Evolutionary conservation across 1,140 invertebrate species (phyloP).

Genomic region (Plutomurus gul): DNA sequence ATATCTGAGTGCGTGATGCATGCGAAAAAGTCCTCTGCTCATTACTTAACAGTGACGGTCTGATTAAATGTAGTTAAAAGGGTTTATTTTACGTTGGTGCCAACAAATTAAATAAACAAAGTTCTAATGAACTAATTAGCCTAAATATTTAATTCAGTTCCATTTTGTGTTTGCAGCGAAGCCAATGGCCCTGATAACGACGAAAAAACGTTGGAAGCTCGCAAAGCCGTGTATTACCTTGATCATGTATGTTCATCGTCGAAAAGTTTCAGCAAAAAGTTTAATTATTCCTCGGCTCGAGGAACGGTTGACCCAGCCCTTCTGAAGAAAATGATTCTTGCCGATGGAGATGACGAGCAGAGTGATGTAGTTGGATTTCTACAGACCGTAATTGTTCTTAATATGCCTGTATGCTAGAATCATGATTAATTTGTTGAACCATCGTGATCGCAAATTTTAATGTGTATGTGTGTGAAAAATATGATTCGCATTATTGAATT

Average conservation of each 20-base stretch:
- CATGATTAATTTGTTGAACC: too few species aligned
- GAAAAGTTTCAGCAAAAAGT: slow-evolving; percentile 44
- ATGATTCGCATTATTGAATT: too few species aligned
- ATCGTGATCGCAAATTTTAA: too few species aligned
- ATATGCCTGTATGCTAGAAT: neutral
- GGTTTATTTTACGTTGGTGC: too few species aligned
- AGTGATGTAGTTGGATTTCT: slow-evolving; percentile 8
- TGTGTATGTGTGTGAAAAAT: too few species aligned
- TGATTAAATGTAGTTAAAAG: too few species aligned
- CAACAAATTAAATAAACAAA: too few species aligned
- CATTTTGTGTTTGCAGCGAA: neutral
- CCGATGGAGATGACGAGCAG: neutral
- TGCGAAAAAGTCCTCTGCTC: too few species aligned
- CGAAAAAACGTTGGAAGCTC: neutral
- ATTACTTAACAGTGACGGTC: too few species aligned
- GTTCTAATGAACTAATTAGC: too few species aligned
- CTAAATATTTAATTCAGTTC: too few species aligned
- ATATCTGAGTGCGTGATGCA: too few species aligned
- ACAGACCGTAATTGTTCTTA: neutral
- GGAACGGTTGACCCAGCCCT: slow-evolving; percentile 21
- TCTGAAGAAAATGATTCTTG: neutral
- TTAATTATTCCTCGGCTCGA: slow-evolving; percentile 37
- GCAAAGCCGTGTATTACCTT: slow-evolving; percentile 43
- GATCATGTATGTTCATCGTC: slow-evolving; percentile 50
- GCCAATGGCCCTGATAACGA: neutral